Evolutionary conservation across 1,140 invertebrate genomes (phyloP), one percentile per base, ranked within the genome.

Genomic region (Cephus cinctus): DNA sequence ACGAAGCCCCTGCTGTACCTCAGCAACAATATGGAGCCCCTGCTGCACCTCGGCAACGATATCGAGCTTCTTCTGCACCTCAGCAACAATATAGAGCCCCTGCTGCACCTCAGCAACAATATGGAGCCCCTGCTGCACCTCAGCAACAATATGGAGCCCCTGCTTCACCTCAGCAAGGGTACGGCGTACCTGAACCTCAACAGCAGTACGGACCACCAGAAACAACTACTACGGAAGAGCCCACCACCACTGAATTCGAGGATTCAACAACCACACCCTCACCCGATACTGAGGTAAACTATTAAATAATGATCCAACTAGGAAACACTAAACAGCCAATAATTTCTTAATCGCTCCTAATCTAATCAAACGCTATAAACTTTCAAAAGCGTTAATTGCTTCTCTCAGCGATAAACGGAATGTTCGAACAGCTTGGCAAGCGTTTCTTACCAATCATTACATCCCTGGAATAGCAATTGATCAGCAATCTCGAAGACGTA

Each of bases 261-360:
- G 71, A 74, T 1, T 38, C 60, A 1, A 71, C 63, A 1, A 73
- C 68, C 9, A 62, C 56, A 9, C 4, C 5, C 5, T 32, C 50
- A 16, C 39, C 27, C n/a, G 42, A 25, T 14, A 50, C 47, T 19
- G 50, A 52, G n/a, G n/a, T n/a, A n/a, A n/a, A n/a, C n/a, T n/a
- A n/a, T n/a, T n/a, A n/a, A n/a, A n/a, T n/a, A n/a, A n/a, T n/a
- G n/a, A n/a, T n/a, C n/a, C n/a, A n/a, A n/a, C n/a, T n/a, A n/a
- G n/a, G n/a, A n/a, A n/a, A n/a, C n/a, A n/a, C n/a, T n/a, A n/a
- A n/a, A n/a, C n/a, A n/a, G n/a, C n/a, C n/a, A n/a, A n/a, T n/a
- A n/a, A n/a, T n/a, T n/a, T n/a, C n/a, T n/a, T n/a, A n/a, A n/a
- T n/a, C n/a, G n/a, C n/a, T n/a, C n/a, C n/a, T n/a, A n/a, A n/a